These are phyloP conservation scores for Bradysia coprophila DNA, from an alignment of 1,140 invertebrate species.

Conservation along the genomic window DNA sequence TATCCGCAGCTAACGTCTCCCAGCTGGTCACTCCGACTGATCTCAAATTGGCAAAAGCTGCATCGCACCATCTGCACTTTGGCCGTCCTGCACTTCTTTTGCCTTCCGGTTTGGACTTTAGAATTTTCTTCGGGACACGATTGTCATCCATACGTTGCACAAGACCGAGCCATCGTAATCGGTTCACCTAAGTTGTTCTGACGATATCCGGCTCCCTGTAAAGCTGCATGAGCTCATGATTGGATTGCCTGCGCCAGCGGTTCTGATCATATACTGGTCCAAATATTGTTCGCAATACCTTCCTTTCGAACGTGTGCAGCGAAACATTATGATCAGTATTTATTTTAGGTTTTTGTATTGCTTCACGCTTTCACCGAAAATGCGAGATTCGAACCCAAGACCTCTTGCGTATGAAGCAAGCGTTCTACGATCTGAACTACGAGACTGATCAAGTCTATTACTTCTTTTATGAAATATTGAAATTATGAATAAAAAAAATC, in stretches of 20 bases:
- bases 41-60: too few relatives aligned
- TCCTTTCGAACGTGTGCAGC: neutral
- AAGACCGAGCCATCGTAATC: neutral
- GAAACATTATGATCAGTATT: too few relatives aligned
- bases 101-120: neutral
- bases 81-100: neutral
- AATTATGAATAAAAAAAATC: too few relatives aligned
- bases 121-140: neutral
- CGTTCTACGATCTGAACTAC: too few relatives aligned
- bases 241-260: neutral
- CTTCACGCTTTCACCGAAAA: too few relatives aligned
- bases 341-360: too few relatives aligned
- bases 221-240: neutral
- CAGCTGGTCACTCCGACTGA: too few relatives aligned
- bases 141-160: neutral
- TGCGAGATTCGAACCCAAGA: too few relatives aligned
- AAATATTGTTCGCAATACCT: neutral
- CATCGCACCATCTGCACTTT: neutral
- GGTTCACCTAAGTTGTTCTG: neutral
- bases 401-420: too few relatives aligned
- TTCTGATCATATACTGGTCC: neutral
- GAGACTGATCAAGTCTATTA: too few relatives aligned
- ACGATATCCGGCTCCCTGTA: neutral
- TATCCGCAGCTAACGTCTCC: too few relatives aligned
- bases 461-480: too few relatives aligned